These are phyloP conservation scores for Polypterus bichir DNA, from an alignment of 2,113 vertebrate species.

Conservation along the genomic window DNA sequence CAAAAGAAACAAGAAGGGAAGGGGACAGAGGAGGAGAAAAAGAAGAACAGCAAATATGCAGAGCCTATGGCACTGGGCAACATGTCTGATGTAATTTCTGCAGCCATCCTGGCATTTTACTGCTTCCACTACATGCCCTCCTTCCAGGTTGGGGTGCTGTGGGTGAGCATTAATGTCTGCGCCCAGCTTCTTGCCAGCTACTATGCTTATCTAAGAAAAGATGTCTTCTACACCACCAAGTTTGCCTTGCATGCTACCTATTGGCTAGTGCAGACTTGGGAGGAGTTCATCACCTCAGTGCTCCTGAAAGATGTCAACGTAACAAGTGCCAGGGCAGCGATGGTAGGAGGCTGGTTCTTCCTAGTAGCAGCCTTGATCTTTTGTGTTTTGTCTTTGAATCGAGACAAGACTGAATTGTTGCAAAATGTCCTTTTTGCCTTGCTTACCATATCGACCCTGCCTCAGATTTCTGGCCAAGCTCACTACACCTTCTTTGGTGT, in stretches of 20 bases:
- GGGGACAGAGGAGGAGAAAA: slow-evolving; percentile 16
- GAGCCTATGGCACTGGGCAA: slow-evolving; percentile 19
- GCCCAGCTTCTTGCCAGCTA: slow-evolving; percentile 19
- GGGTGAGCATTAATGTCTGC: slow-evolving; percentile 11
- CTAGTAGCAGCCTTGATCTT: slow-evolving; percentile 10
- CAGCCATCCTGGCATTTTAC: slow-evolving; percentile 16
- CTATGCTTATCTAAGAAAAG: slow-evolving; percentile 15
- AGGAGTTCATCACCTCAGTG: slow-evolving; percentile 7
- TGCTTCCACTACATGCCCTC: slow-evolving; percentile 17
- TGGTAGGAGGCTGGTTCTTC: slow-evolving; percentile 17
- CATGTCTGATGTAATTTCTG: slow-evolving; percentile 14
- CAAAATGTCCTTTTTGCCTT: slow-evolving; percentile 11
- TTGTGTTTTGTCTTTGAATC: slow-evolving; percentile 13
- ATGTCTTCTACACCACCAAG: slow-evolving; percentile 15
- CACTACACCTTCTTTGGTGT: slow-evolving; percentile 11
- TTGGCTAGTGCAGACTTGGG: slow-evolving; percentile 18
- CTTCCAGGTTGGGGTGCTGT: slow-evolving; percentile 17
- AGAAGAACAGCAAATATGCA: slow-evolving; percentile 21
- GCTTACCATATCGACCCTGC: slow-evolving; percentile 10
- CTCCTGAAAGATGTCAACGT: not conserved
- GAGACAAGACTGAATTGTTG: slow-evolving; percentile 12
- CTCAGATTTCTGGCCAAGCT: slow-evolving; percentile 10
- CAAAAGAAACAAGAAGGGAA: slow-evolving; percentile 8
- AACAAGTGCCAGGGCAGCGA: not conserved
- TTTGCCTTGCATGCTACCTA: slow-evolving; percentile 11